Conservation (phyloP, 2,113 vertebrate species). For the Malurus cyaneus region DNA sequence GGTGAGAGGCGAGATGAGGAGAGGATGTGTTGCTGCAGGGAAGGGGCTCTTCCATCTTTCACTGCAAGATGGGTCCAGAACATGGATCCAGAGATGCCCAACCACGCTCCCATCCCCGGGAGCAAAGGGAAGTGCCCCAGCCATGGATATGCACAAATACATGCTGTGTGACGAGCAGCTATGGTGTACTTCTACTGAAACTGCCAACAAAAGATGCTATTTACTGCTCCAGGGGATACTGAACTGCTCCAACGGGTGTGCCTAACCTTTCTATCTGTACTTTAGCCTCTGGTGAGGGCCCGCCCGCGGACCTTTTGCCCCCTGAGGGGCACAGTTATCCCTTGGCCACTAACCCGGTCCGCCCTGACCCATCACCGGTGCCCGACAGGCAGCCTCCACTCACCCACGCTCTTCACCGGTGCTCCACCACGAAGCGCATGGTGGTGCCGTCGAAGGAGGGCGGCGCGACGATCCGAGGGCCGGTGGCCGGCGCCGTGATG, state of each 20-base stretch:
- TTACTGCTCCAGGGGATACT: neutral
- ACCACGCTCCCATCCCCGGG: rapidly evolving
- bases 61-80: neutral
- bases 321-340: neutral
- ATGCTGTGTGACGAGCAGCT: rapidly evolving
- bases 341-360: rapidly evolving
- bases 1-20: neutral
- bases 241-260: rapidly evolving
- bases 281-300: neutral
- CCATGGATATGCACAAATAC: neutral
- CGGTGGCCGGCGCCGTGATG: conserved; percentile 86
- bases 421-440: conserved; percentile 97
- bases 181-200: neutral
- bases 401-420: conserved; percentile 77
- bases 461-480: conserved; percentile 88
- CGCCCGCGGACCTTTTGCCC: rapidly evolving
- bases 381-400: neutral
- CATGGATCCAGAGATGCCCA: neutral
- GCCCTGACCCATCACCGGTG: rapidly evolving
- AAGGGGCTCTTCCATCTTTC: neutral
- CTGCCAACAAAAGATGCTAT: neutral
- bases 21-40: rapidly evolving
- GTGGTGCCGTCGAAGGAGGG: conserved; percentile 95
- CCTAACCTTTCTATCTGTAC: rapidly evolving
- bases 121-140: neutral